A percentile compares a stretch with the other conserved stretches of the same genome.
These are phyloP conservation scores for Lichenostomus cassidix DNA, from an alignment of 2,113 vertebrate genomes.

Conservation along the genomic window DNA sequence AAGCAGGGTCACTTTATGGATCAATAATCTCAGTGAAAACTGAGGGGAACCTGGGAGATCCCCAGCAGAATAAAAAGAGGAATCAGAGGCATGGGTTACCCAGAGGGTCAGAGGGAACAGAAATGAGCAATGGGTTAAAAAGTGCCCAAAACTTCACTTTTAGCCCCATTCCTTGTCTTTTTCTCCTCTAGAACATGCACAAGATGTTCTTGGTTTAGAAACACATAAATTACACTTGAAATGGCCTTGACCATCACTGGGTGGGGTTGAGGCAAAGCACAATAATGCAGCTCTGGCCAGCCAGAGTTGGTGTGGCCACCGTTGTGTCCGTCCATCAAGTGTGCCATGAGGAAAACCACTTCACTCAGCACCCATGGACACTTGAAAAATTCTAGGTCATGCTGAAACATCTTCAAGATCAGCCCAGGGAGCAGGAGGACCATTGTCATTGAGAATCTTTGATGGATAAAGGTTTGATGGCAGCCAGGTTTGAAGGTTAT, in stretches of 20 bases:
- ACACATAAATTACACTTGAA: neutral
- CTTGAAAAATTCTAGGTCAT: neutral
- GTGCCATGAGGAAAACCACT: too few relatives aligned
- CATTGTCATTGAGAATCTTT: neutral
- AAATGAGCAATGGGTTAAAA: neutral
- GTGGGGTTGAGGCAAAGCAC: neutral
- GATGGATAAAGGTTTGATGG: neutral
- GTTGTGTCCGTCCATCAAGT: too few relatives aligned
- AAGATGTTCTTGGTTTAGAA: neutral
- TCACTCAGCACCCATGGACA: neutral
- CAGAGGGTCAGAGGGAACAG: neutral
- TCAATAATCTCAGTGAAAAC: neutral
- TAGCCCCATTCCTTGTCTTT: neutral
- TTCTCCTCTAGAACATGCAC: neutral
- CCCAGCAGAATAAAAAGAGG: neutral
- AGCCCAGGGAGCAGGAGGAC: neutral
- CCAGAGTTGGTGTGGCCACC: neutral
- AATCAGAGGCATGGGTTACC: neutral
- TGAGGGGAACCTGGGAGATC: neutral
- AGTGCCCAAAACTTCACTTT: rapidly evolving
- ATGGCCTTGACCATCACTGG: neutral
- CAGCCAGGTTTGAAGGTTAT: neutral
- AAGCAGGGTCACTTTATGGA: neutral
- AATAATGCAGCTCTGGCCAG: neutral
- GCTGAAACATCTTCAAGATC: neutral